Conservation (phyloP, 2,113 vertebrate species). For the Empidonax alnorum region DNA sequence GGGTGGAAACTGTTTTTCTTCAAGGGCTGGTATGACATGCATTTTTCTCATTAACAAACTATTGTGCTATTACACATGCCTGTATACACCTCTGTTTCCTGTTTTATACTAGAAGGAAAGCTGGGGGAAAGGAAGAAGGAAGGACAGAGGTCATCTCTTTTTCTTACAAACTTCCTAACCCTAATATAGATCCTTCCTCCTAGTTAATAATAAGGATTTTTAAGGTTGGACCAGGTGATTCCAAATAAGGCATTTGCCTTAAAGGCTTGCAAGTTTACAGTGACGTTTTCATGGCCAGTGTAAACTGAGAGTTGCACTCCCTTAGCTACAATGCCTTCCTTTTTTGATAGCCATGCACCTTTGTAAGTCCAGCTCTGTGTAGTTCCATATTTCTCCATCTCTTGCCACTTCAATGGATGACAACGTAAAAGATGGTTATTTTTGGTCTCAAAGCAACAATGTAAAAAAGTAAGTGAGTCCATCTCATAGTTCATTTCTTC, state of each 20-base stretch:
- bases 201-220: background rate
- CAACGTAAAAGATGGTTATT: background rate
- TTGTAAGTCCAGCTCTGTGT: rapidly evolving
- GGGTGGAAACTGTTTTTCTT: background rate
- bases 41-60: background rate
- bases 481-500: background rate
- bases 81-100: background rate
- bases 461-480: background rate
- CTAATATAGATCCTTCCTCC: background rate
- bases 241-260: background rate
- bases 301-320: background rate
- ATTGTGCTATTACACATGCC: background rate
- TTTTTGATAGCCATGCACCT: background rate
- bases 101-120: background rate
- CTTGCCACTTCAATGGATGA: background rate
- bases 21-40: background rate
- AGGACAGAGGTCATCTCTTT: background rate
- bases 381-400: background rate
- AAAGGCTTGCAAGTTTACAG: background rate
- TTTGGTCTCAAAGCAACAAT: background rate
- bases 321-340: background rate
- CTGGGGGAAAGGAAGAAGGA: background rate
- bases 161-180: background rate
- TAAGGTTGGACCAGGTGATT: background rate
- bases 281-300: background rate